A percentile compares a stretch with the other conserved stretches of the same genome.
Conservation (phyloP, 2,113 vertebrate species). For the Montifringilla adamsi region DNA sequence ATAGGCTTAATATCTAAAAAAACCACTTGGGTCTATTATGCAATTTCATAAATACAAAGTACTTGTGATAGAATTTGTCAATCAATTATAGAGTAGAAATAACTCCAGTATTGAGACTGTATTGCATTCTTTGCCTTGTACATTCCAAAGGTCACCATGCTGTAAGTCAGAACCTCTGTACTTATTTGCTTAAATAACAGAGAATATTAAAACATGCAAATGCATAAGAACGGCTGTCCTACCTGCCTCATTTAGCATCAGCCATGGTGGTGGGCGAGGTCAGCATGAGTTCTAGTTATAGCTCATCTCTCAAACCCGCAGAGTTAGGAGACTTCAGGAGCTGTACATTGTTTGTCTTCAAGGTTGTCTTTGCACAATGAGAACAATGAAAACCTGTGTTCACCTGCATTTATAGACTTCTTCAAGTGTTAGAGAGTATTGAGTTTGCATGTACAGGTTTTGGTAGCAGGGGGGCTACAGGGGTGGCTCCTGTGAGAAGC, state of each 20-base stretch:
- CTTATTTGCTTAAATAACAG: neutral
- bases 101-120: neutral
- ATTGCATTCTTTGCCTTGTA: neutral
- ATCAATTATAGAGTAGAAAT: neutral
- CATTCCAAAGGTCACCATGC: neutral
- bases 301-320: neutral
- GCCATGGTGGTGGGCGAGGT: fast-evolving
- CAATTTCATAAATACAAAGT: neutral
- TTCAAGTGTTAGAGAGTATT: neutral
- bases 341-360: neutral
- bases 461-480: neutral
- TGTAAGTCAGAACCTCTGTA: neutral
- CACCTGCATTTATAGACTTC: neutral
- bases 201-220: neutral
- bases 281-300: neutral
- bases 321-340: neutral
- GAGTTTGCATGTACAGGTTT: neutral
- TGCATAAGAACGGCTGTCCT: neutral
- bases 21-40: neutral
- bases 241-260: neutral
- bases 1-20: neutral
- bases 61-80: neutral
- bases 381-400: neutral
- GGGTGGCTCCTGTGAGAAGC: neutral
- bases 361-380: neutral